Percentiles rank a stretch among this genome's conserved stretches.
phyloP scores from a whole-genome alignment of 2,113 vertebrate genomes.

The Cnemophilus loriae region DNA sequence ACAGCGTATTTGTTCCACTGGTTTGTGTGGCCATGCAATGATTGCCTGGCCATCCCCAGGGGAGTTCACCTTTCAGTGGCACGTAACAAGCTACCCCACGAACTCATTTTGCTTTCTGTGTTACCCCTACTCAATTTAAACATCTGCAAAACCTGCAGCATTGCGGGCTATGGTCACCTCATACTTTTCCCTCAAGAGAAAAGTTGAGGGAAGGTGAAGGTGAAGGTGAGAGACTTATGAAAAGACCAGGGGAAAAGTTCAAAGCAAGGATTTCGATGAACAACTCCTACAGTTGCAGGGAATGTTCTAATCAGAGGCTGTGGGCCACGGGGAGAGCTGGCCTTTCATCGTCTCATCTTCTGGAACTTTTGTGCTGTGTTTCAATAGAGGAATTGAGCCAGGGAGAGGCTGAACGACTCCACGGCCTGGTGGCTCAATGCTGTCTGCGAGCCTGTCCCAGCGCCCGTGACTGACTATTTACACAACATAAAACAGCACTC shows the following conservation, averaged over 20 bases:
- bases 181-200: neutral
- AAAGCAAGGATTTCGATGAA: neutral
- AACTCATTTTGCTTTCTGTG: neutral
- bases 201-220: neutral
- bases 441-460: fast-evolving
- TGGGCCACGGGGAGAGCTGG: neutral
- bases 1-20: neutral
- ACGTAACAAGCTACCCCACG: fast-evolving
- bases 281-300: fast-evolving
- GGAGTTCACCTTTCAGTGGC: neutral
- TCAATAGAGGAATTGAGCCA: neutral
- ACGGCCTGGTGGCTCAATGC: neutral
- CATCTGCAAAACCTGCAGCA: neutral
- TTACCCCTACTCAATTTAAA: neutral
- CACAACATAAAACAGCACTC: neutral
- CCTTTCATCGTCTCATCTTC: neutral
- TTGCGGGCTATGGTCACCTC: neutral
- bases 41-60: fast-evolving
- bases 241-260: neutral
- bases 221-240: neutral
- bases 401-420: neutral
- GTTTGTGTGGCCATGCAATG: neutral
- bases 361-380: neutral
- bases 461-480: fast-evolving
- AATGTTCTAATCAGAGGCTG: neutral